Evolutionary conservation across 1,140 invertebrate genomes (phyloP).

Genomic region (Neodiprion lecontei): DNA sequence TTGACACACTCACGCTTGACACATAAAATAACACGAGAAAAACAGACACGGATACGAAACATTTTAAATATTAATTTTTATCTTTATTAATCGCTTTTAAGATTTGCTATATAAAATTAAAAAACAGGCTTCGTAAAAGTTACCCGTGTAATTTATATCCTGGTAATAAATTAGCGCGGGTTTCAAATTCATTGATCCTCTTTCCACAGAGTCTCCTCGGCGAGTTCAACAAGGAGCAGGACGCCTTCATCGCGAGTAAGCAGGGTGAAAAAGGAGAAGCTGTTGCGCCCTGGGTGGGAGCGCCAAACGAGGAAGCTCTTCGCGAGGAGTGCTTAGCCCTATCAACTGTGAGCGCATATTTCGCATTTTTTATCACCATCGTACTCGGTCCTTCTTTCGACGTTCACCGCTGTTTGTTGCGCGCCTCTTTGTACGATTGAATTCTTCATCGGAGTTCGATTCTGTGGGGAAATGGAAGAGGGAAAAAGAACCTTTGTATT

Average conservation of each 20-base stretch:
- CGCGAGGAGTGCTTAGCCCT: slow-evolving; percentile 94
- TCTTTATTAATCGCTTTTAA: too few species aligned
- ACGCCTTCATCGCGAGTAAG: slow-evolving; percentile 92
- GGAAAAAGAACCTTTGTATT: too few species aligned
- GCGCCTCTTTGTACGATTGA: not conserved
- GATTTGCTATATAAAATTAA: too few species aligned
- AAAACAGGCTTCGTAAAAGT: too few species aligned
- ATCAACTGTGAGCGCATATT: slow-evolving; percentile 73
- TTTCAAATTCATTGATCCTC: slow-evolving; percentile 24
- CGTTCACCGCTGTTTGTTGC: too few species aligned
- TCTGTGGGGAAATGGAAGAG: too few species aligned
- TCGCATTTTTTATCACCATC: not conserved
- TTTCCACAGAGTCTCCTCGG: slow-evolving; percentile 86
- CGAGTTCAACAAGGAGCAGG: slow-evolving; percentile 96
- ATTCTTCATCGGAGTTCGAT: not conserved
- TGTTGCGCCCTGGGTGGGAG: slow-evolving; percentile 90
- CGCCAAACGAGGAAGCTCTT: slow-evolving; percentile 85
- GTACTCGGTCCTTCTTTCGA: not conserved
- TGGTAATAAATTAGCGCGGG: too few species aligned
- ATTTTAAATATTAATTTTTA: too few species aligned
- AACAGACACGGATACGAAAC: too few species aligned
- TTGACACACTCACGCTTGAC: too few species aligned
- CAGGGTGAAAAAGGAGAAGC: slow-evolving; percentile 76
- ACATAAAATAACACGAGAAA: too few species aligned
- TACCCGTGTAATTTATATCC: too few species aligned